phyloP scores from a whole-genome alignment of 2,113 vertebrate species.

The Periophthalmus modestus region DNA sequence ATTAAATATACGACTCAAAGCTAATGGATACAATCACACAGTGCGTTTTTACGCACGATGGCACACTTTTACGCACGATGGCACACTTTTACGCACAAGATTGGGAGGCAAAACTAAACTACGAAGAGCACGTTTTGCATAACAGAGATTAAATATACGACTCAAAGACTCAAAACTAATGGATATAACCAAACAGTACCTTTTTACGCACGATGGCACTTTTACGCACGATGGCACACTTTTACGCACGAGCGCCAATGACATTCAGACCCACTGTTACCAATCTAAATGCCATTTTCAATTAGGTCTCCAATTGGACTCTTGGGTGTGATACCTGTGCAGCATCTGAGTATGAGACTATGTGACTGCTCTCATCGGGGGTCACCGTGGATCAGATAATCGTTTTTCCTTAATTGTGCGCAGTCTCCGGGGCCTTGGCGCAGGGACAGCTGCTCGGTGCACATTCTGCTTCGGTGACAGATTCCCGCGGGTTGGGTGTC shows the following conservation, averaged over 20 bases:
- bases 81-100: neutral
- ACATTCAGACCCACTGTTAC: neutral
- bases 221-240: neutral
- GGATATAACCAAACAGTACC: neutral
- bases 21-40: no score
- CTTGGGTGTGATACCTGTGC: neutral
- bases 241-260: neutral
- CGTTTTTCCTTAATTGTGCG: no score
- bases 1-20: no score
- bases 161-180: neutral
- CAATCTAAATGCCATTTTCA: conserved; percentile 7
- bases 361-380: neutral
- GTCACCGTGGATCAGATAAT: neutral
- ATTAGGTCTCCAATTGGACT: neutral
- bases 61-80: neutral
- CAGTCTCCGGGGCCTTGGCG: neutral
- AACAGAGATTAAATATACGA: neutral
- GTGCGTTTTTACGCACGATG: no score
- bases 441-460: conserved; percentile 45
- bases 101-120: no score
- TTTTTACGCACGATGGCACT: neutral
- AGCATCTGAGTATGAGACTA: neutral
- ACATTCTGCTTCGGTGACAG: conserved; percentile 67
- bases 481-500: conserved; percentile 79
- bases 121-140: no score